A percentile compares a stretch with the other conserved stretches of the same genome.
Conservation (phyloP, 2,797 vertebrate species). For the Pelobates cultripes region DNA sequence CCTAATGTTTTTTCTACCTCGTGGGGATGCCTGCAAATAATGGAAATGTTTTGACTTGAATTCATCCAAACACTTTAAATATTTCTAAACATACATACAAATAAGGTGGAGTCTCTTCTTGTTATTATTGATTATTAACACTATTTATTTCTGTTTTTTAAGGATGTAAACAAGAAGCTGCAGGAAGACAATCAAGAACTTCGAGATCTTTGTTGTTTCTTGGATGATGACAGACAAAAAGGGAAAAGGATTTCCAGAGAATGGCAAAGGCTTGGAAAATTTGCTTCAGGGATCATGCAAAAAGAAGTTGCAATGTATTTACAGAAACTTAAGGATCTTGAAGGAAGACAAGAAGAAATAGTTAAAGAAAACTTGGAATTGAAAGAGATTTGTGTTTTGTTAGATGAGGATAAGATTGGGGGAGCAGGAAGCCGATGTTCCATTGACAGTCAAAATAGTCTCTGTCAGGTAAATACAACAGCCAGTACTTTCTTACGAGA, state of each 20-base stretch:
- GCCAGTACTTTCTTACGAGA: conserved; percentile 79
- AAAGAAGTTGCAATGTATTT: conserved; percentile 92
- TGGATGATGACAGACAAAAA: conserved; percentile 95
- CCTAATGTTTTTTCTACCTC: no score
- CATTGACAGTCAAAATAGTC: conserved; percentile 88
- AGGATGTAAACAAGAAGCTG: conserved; percentile 97
- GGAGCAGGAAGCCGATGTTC: conserved; percentile 84
- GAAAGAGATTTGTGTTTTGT: conserved; percentile 89
- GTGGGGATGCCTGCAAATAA: no score
- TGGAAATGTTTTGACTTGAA: no score
- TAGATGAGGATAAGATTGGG: conserved; percentile 86
- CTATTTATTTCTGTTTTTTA: conserved; percentile 61
- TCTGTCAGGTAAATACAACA: conserved; percentile 75
- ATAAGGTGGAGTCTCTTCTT: no score
- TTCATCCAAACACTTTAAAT: no score
- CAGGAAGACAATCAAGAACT: conserved; percentile 97
- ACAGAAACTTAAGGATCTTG: conserved; percentile 92
- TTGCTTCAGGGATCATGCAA: conserved; percentile 88
- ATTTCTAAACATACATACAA: no score
- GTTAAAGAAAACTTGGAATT: conserved; percentile 92
- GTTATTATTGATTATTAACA: conserved; percentile 55
- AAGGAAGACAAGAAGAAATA: conserved; percentile 87
- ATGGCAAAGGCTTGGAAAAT: conserved; percentile 93
- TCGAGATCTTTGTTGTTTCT: conserved; percentile 93
- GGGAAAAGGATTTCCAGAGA: conserved; percentile 92